Conservation (phyloP, 2,113 vertebrate species). For the Phrynosoma blainvillii region DNA sequence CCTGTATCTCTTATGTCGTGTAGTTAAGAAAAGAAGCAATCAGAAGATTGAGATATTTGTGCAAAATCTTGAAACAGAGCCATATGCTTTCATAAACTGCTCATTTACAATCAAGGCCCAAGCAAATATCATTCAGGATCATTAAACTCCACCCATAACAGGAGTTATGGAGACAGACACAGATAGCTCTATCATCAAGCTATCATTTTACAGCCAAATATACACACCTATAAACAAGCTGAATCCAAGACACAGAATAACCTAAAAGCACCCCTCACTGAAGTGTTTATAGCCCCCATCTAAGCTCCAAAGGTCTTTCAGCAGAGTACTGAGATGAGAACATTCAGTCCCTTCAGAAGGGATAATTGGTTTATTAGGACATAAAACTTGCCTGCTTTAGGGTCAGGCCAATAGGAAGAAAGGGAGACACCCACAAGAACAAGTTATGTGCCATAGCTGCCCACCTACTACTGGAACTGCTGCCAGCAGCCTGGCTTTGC, state of each 20-base stretch:
- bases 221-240: not conserved
- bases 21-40: not conserved
- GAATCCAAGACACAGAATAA: not conserved
- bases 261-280: not conserved
- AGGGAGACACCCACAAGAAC: not conserved
- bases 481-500: not conserved
- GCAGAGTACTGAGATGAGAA: not conserved
- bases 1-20: not conserved
- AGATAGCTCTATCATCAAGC: not conserved
- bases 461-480: not conserved
- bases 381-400: not conserved
- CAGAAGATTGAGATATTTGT: not conserved
- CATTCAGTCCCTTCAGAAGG: slow-evolving; percentile 9
- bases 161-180: not conserved
- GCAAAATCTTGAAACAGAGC: not conserved
- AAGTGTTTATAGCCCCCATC: slow-evolving; percentile 7
- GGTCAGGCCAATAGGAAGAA: not conserved
- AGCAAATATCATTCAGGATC: not conserved
- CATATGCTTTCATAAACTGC: not conserved
- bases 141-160: not conserved
- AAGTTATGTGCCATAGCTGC: not conserved
- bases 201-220: not conserved
- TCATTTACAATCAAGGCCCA: not conserved
- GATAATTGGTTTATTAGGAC: not conserved
- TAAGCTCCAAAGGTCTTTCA: slow-evolving; percentile 33